Conservation (phyloP, 2,113 vertebrate genomes). For the Osmerus mordax region DNA sequence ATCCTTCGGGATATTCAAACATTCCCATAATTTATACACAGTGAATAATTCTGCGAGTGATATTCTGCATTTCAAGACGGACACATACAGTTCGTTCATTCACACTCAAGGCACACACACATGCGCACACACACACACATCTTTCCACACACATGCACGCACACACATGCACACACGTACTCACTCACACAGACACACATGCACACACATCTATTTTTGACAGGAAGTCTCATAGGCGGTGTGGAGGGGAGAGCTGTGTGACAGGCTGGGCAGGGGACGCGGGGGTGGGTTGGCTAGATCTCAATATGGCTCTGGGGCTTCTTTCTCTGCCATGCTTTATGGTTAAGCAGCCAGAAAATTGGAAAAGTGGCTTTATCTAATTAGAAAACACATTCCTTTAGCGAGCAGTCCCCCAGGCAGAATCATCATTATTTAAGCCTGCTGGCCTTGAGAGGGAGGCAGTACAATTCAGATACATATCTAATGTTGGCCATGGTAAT, state of each 20-base stretch:
- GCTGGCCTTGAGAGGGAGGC: constrained; percentile 62
- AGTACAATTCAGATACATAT: constrained; percentile 67
- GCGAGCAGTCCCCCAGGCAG: constrained; percentile 64
- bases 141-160: constrained; percentile 11
- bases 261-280: constrained; percentile 41
- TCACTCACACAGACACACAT: constrained; percentile 31
- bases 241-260: constrained; percentile 49
- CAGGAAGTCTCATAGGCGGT: constrained; percentile 47
- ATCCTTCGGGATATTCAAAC: constrained; percentile 2
- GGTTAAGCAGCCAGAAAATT: constrained; percentile 75
- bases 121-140: too few species aligned
- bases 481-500: constrained; percentile 57
- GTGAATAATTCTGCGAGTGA: constrained; percentile 17
- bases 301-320: constrained; percentile 64
- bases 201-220: constrained; percentile 34
- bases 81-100: too few species aligned
- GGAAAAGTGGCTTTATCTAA: constrained; percentile 74
- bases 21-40: constrained; percentile 29
- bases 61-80: too few species aligned
- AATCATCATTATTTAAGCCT: constrained; percentile 74
- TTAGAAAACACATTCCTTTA: constrained; percentile 74
- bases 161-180: constrained; percentile 28
- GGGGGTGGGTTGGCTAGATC: constrained; percentile 62
- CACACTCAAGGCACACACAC: too few species aligned
- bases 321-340: constrained; percentile 63